Conservation (phyloP, 2,113 vertebrate species). For the Silurus glanis region DNA sequence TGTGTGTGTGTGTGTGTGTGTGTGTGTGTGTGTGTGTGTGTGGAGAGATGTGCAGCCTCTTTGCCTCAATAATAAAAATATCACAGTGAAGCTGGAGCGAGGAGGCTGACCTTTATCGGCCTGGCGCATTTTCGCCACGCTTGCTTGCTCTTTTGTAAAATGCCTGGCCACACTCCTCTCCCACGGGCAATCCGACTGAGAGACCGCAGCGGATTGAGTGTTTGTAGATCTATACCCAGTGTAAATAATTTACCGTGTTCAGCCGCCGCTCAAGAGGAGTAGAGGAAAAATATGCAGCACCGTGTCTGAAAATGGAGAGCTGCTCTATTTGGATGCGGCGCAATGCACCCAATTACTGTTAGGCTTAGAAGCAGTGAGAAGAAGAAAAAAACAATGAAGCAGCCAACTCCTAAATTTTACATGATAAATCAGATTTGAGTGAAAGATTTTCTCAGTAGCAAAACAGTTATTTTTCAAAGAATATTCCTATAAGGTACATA, state of each 20-base stretch:
- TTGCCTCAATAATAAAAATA: conserved; percentile 72
- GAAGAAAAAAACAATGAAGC: conserved; percentile 33
- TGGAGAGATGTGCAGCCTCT: conserved; percentile 54
- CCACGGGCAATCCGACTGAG: conserved; percentile 62
- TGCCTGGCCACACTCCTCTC: conserved; percentile 62
- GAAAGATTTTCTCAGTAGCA: background rate
- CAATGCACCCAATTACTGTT: conserved; percentile 52
- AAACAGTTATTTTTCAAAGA: background rate
- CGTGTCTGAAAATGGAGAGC: conserved; percentile 30
- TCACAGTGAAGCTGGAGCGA: conserved; percentile 71
- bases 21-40: background rate
- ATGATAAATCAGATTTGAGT: conserved; percentile 4
- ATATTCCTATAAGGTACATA: background rate
- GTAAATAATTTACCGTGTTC: conserved; percentile 70
- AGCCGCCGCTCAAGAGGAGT: conserved; percentile 37
- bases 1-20: background rate
- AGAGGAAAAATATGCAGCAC: conserved; percentile 45
- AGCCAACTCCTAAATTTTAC: conserved; percentile 10
- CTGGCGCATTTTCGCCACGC: conserved; percentile 65
- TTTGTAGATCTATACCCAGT: conserved; percentile 66
- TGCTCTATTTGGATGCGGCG: conserved; percentile 45
- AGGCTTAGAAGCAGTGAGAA: conserved; percentile 10
- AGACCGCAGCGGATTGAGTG: conserved; percentile 61
- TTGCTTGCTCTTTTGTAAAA: conserved; percentile 73
- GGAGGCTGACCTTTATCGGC: conserved; percentile 72